phyloP scores from a whole-genome alignment of 2,888 invertebrate species.

The Harpagoxenus sublaevis region DNA sequence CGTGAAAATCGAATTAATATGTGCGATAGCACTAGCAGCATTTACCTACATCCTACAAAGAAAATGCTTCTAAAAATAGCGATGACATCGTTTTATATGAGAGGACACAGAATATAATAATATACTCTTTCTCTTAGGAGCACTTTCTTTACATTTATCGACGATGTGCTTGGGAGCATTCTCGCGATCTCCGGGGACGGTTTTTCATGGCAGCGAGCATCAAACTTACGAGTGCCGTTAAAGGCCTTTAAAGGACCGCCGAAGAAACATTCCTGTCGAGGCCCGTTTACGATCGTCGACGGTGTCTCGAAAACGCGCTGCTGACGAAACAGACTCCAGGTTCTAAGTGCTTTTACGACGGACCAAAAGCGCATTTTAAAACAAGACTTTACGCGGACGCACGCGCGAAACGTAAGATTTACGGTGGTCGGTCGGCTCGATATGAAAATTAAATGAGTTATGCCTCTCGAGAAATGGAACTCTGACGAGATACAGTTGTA shows the following conservation, averaged over 20 bases:
- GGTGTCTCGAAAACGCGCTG: neutral
- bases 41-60: neutral
- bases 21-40: neutral
- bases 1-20: neutral
- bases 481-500: conserved; percentile 32
- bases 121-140: conserved; percentile 14
- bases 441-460: conserved; percentile 60
- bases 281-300: conserved; percentile 66
- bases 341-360: conserved; percentile 30
- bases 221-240: conserved; percentile 80
- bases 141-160: conserved; percentile 35
- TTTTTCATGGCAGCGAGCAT: conserved; percentile 70
- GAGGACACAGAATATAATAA: neutral
- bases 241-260: conserved; percentile 70
- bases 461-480: conserved; percentile 20
- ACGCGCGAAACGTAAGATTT: conserved; percentile 46
- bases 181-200: conserved; percentile 25
- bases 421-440: conserved; percentile 37
- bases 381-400: neutral
- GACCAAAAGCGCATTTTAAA: conserved; percentile 35
- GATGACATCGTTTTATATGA: neutral
- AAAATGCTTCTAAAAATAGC: neutral
- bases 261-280: conserved; percentile 49
- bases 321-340: conserved; percentile 35
- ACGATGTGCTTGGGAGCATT: neutral